These are phyloP conservation scores for Nyctibius grandis DNA, from an alignment of 2,797 vertebrate genomes.

Conservation along the genomic window DNA sequence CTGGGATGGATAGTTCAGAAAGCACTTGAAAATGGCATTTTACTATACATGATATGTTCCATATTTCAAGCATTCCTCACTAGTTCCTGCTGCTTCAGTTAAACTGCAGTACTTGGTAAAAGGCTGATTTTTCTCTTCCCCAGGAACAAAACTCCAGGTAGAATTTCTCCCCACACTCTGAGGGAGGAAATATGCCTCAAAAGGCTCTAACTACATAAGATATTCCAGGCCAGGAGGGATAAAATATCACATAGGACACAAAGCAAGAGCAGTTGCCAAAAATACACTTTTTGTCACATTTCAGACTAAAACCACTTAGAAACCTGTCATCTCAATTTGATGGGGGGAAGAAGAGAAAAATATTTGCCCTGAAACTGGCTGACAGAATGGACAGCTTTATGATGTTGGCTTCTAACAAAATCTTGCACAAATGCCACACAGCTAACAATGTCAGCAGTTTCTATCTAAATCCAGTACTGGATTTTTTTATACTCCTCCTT, in stretches of 20 bases:
- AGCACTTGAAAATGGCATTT: constrained; percentile 24
- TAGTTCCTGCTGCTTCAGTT: neutral
- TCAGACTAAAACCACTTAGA: constrained; percentile 12
- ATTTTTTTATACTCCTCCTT: neutral
- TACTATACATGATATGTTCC: neutral
- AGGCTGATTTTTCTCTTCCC: neutral
- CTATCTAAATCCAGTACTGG: neutral
- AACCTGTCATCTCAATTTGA: neutral
- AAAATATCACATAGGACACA: neutral
- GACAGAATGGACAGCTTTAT: constrained; percentile 21
- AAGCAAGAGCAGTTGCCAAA: constrained; percentile 5
- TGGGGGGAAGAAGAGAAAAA: neutral
- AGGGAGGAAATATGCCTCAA: neutral
- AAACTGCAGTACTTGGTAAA: neutral
- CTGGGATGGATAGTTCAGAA: neutral
- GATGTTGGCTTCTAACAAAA: neutral
- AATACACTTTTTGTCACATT: neutral
- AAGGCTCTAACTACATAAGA: neutral
- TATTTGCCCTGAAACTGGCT: neutral
- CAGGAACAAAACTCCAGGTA: neutral
- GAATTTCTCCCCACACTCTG: neutral
- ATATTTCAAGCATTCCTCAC: neutral
- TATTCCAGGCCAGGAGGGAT: neutral
- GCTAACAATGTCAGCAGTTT: neutral
- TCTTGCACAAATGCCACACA: neutral